Evolutionary conservation across 2,888 invertebrate genomes (phyloP).

Genomic region (Dasypolia templi): DNA sequence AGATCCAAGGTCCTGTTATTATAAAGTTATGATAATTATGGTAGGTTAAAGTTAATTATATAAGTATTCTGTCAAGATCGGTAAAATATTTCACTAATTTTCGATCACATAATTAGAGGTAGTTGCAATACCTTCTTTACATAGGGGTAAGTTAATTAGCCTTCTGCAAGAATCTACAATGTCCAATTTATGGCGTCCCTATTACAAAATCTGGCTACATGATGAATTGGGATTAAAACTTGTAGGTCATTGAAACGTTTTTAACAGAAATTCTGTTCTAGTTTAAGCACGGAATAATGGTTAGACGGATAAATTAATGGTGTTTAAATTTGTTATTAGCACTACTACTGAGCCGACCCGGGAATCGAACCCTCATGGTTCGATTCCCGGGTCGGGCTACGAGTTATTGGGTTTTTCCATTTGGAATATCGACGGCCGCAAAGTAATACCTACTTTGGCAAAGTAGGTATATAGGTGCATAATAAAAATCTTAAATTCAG

Average conservation of each 20-base stretch:
- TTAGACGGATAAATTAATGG: not conserved
- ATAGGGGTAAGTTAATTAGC: constrained; percentile 33
- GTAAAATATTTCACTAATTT: not conserved
- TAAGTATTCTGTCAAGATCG: not conserved
- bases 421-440: too few relatives aligned
- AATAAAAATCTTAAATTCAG: too few relatives aligned
- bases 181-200: constrained; percentile 45
- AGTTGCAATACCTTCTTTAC: not conserved
- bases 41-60: not conserved
- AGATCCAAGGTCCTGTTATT: too few relatives aligned
- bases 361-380: too few relatives aligned
- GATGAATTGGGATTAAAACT: constrained; percentile 28
- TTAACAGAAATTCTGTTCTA: not conserved
- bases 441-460: too few relatives aligned
- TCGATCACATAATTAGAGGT: not conserved
- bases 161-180: constrained; percentile 46
- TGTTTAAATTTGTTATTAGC: not conserved
- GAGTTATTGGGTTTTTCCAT: not conserved
- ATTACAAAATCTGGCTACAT: constrained; percentile 33
- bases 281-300: not conserved
- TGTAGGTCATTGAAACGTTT: constrained; percentile 35
- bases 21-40: too few relatives aligned
- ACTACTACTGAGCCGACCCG: not conserved
- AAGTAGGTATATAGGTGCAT: too few relatives aligned
- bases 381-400: not conserved